Percentiles rank a stretch among this genome's conserved stretches.
Evolutionary conservation across 2,113 vertebrate species (phyloP).

Genomic region (Gymnorhina tibicen): DNA sequence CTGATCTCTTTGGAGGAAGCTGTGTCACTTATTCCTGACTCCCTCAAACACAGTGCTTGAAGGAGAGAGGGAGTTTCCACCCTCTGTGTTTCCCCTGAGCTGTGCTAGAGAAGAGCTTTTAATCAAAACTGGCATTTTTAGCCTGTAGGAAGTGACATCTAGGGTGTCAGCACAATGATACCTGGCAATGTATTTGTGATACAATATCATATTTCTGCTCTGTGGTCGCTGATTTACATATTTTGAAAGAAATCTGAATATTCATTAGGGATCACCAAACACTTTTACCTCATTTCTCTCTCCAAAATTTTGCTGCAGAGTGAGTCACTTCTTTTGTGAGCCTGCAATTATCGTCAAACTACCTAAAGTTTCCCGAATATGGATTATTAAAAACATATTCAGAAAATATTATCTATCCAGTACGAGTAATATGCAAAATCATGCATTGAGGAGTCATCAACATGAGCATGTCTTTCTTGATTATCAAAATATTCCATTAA

Average conservation of each 20-base stretch:
- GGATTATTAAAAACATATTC: background rate
- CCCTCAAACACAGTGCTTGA: background rate
- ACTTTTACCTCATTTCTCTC: background rate
- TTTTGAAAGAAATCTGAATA: background rate
- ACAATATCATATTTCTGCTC: background rate
- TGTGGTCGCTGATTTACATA: background rate
- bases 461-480: background rate
- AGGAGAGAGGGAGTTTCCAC: background rate
- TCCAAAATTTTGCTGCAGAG: background rate
- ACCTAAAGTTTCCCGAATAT: background rate
- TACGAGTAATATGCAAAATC: background rate
- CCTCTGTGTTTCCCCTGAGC: background rate
- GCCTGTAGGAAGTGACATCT: background rate
- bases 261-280: background rate
- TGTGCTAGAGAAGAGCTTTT: background rate
- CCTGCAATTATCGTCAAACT: background rate
- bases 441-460: rapidly evolving
- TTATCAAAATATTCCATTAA: background rate
- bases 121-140: background rate
- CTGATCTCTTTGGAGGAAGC: background rate
- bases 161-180: background rate
- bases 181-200: background rate
- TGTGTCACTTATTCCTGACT: background rate
- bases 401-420: background rate
- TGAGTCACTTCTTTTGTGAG: background rate